Base-by-base conservation (phyloP, 2,113 vertebrate species). In the Corythornis madagascariensis region DNA sequence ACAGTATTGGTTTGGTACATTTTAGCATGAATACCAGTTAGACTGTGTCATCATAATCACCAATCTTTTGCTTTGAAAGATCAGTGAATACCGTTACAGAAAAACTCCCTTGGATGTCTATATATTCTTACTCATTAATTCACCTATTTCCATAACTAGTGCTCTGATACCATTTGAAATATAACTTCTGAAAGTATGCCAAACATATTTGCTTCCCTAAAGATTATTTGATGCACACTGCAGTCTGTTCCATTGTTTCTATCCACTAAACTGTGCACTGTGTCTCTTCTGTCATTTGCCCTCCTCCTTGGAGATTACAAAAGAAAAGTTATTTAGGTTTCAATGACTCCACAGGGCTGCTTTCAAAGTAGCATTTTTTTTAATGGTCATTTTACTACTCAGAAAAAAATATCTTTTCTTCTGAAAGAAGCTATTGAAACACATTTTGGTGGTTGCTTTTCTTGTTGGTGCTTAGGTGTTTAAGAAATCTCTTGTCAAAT, bases 101-200 rank as follows among this genome's bases (percentile, higher is more conserved):
- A 83, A 63, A 88, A 17, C 43, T 86, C 48, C 22, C 43, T 40
- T 52, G 56, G 74, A 71, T 45, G 24, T 40, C 53, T 86, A 18
- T 57, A n/a, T 8, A 53, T 86, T 77, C n/a, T 61, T 42, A 71
- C 18, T 81, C 88, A 88, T 78, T 86, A 88, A 93, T 86, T 92
- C 73, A 88, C 57, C n/a, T 20, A 40, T 78, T 84, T 72, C 45
- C 43, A 29, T 86, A 88, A 81, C 80, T 78, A 21, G 21, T 50
- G 75, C 35, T 93, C 53, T 75, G 76, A 75, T 63, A 16, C 31
- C 26, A 48, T 88, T 94, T 86, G 60, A 86, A 95, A 81, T 66
- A 79, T 94, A 94, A 86, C 53, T 86, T 43, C 61, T 75, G 83
- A 95, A 91, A 88, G 75, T 74, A 78, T 81, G 94, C 57, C 70